phyloP scores from a whole-genome alignment of 53 echinoderm and acorn worm genomes.

The Astropecten irregularis region DNA sequence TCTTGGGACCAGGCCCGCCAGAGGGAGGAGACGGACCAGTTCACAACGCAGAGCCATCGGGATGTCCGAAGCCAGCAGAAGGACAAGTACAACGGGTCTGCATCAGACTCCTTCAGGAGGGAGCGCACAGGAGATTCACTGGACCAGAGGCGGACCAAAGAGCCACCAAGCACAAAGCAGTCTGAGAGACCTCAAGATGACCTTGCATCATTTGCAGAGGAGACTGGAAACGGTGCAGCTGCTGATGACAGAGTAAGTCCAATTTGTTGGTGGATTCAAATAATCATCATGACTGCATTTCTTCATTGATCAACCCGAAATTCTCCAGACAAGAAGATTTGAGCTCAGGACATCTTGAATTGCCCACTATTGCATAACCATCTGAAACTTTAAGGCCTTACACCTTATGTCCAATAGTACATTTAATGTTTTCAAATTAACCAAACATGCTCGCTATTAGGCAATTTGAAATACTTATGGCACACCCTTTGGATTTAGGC shows the following conservation, averaged over 20 bases:
- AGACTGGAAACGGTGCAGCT: neutral
- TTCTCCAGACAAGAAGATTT: too few species aligned
- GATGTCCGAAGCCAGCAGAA: neutral
- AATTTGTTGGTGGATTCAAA: too few species aligned
- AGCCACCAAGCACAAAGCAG: conserved; percentile 20
- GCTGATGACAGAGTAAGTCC: too few species aligned
- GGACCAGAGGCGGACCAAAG: neutral
- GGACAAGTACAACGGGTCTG: neutral
- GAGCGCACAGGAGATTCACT: neutral
- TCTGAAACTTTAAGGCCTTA: too few species aligned
- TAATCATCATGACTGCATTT: neutral
- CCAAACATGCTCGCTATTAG: too few species aligned
- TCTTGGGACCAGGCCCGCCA: conserved; percentile 21
- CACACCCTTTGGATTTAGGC: too few species aligned
- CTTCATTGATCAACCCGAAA: too few species aligned
- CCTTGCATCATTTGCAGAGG: neutral
- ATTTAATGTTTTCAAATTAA: too few species aligned
- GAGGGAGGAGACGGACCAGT: conserved; percentile 24
- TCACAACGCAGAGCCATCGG: neutral
- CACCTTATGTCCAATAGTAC: too few species aligned
- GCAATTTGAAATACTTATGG: too few species aligned
- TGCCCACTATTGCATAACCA: too few species aligned
- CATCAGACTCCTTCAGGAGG: neutral
- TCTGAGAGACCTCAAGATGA: conserved; percentile 36
- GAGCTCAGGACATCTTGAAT: too few species aligned